phyloP scores from a whole-genome alignment of 92 coral and sea anemone species.

The Phymanthus crucifer region DNA sequence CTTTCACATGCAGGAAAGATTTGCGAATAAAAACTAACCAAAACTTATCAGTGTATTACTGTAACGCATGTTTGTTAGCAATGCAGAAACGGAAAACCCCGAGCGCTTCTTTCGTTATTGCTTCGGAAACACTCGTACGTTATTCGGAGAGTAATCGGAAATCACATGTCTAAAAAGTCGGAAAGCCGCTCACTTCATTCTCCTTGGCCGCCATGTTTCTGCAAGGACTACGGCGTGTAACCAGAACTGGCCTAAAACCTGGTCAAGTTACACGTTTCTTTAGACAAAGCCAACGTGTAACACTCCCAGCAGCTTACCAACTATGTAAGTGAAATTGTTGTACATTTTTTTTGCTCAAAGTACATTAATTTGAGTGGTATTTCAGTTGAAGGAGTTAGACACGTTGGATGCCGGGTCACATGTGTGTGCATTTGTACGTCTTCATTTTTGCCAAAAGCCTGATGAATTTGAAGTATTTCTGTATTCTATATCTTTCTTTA shows the following conservation, averaged over 20 bases:
- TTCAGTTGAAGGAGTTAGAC: conserved; percentile 47
- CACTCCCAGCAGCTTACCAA: conserved; percentile 87
- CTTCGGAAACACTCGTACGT: not conserved
- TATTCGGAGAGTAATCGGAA: conserved; percentile 56
- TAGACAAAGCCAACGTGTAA: conserved; percentile 72
- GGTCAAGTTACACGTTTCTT: conserved; percentile 70
- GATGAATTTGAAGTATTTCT: not conserved
- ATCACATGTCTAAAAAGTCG: conserved; percentile 36
- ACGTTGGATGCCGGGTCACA: conserved; percentile 76
- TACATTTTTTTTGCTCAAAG: conserved; percentile 1
- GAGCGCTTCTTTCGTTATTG: not conserved
- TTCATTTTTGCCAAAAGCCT: not conserved
- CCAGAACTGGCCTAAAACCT: conserved; percentile 84
- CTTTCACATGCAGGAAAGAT: not conserved
- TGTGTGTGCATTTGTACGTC: conserved; percentile 23
- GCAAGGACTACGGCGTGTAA: conserved; percentile 90
- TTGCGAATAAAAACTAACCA: not conserved
- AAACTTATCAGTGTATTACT: no score
- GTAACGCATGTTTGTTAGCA: not conserved
- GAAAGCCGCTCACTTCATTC: conserved; percentile 52
- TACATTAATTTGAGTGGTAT: conserved; percentile 9
- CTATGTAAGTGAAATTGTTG: conserved; percentile 71
- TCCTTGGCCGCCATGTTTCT: conserved; percentile 99
- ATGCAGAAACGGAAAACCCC: not conserved
- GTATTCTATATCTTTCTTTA: not conserved